A percentile compares a stretch with the other conserved stretches of the same genome.
phyloP scores from a whole-genome alignment of 2,888 invertebrate species.

The Parascotia fuliginaria region DNA sequence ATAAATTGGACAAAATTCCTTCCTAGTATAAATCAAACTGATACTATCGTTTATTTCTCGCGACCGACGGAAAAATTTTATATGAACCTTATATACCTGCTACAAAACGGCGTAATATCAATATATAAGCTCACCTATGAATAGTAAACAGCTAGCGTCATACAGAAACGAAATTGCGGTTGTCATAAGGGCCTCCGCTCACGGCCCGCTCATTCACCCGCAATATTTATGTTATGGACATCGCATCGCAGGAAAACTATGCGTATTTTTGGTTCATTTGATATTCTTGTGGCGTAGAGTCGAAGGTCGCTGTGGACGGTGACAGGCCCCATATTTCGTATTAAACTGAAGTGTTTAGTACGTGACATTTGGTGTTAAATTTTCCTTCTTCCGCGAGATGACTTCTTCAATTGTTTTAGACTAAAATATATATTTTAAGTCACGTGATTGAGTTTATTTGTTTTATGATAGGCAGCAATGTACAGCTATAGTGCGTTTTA shows the following conservation, averaged over 20 bases:
- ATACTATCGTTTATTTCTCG: too few relatives aligned
- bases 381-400: slow-evolving; percentile 24
- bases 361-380: slow-evolving; percentile 8
- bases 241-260: slow-evolving; percentile 27
- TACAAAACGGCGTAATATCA: slow-evolving; percentile 15
- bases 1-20: too few relatives aligned
- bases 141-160: slow-evolving; percentile 26
- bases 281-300: slow-evolving; percentile 39
- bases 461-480: slow-evolving; percentile 18
- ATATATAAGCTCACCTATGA: slow-evolving; percentile 30
- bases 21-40: too few relatives aligned
- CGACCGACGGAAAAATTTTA: slow-evolving; percentile 2
- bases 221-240: slow-evolving; percentile 15
- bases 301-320: slow-evolving; percentile 43
- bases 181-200: slow-evolving; percentile 4
- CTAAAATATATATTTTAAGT: slow-evolving; percentile 32
- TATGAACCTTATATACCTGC: slow-evolving; percentile 10
- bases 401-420: slow-evolving; percentile 5
- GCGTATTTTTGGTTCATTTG: slow-evolving; percentile 43
- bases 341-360: slow-evolving; percentile 1
- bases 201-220: slow-evolving; percentile 5
- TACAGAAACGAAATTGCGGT: slow-evolving; percentile 31
- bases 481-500: slow-evolving; percentile 22
- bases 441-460: slow-evolving; percentile 21
- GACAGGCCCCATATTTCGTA: slow-evolving; percentile 22